These are phyloP conservation scores for Accipiter cooperii DNA, from an alignment of 2,113 vertebrate genomes.

Conservation along the genomic window DNA sequence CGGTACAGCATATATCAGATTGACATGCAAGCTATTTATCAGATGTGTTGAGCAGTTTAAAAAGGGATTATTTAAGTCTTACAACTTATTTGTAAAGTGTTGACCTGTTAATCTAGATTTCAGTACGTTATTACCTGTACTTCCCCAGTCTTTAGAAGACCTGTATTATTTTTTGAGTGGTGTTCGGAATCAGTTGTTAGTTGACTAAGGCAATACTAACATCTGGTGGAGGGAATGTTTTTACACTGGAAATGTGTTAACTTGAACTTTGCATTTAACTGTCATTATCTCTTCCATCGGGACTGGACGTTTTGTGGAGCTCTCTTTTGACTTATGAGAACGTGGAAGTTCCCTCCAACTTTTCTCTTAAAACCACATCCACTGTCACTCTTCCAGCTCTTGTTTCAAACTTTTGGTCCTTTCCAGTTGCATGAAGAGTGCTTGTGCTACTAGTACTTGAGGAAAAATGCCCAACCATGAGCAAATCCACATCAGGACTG, in stretches of 20 bases:
- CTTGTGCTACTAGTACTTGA: neutral
- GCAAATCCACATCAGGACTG: neutral
- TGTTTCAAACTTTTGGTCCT: neutral
- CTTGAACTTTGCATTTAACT: neutral
- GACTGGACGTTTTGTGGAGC: neutral
- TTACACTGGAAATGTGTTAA: neutral
- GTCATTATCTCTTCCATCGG: neutral
- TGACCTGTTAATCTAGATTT: slow-evolving; percentile 35
- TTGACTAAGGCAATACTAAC: slow-evolving; percentile 34
- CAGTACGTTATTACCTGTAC: neutral
- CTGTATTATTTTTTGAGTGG: neutral
- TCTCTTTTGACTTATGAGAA: neutral
- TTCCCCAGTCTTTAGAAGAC: slow-evolving; percentile 37
- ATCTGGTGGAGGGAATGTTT: neutral
- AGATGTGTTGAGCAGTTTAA: slow-evolving; percentile 37
- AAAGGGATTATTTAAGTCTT: slow-evolving; percentile 56
- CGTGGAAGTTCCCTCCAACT: neutral
- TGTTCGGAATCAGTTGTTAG: neutral
- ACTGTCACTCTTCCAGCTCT: neutral
- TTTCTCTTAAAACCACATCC: neutral
- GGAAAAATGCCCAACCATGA: neutral
- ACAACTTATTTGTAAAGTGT: slow-evolving; percentile 7
- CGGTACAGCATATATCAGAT: slow-evolving; percentile 6
- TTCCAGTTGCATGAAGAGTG: neutral
- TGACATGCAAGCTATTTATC: slow-evolving; percentile 45